Evolutionary conservation across 2,797 vertebrate genomes (phyloP), one percentile per base, ranked within the genome.

Genomic region (Sebastes kiyomatsui): DNA sequence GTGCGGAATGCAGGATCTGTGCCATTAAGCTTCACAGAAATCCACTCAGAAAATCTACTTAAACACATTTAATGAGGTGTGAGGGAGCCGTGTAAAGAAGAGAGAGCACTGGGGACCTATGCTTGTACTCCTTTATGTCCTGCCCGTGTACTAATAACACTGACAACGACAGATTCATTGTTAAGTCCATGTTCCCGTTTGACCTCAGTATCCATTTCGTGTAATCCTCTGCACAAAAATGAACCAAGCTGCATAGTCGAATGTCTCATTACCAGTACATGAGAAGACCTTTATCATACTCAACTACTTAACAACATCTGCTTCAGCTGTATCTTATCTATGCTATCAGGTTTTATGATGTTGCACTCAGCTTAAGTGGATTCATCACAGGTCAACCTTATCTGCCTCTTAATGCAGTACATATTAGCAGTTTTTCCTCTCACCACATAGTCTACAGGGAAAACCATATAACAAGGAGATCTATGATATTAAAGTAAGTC

Each of bases 61-160:
- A 81, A 85, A 87, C 72, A 69, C 72, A 76, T 85, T 89, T 83
- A 90, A 92, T 91, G 84, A 92, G 84, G 80, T 88, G 79, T 81
- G 74, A 77, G 85, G 80, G 76, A 84, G 81, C 81, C 66, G 82
- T 77, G 81, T 25, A 82, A 67, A 74, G 73, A 77, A 67, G 75
- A 52, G 66, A 81, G 72, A 76, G 73, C 84, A 74, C 56, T 2
- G 27, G 80, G 66, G 78, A 70, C 27, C 65, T 60, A 67, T 62
- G 62, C 71, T 67, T 80, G 72, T 77, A 70, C 58, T 72, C 85
- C 77, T 87, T 87, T 74, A 85, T 81, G 86, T 72, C 69, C 68
- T 73, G 81, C 68, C 70, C 42, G 11, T 83, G 68, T 78, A 72
- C 65, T 67, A 83, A 81, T 72, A 81, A 79, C 85, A 83, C 69